These are phyloP conservation scores for Eupeodes latifasciatus DNA, from an alignment of 2,888 invertebrate species.

Conservation along the genomic window DNA sequence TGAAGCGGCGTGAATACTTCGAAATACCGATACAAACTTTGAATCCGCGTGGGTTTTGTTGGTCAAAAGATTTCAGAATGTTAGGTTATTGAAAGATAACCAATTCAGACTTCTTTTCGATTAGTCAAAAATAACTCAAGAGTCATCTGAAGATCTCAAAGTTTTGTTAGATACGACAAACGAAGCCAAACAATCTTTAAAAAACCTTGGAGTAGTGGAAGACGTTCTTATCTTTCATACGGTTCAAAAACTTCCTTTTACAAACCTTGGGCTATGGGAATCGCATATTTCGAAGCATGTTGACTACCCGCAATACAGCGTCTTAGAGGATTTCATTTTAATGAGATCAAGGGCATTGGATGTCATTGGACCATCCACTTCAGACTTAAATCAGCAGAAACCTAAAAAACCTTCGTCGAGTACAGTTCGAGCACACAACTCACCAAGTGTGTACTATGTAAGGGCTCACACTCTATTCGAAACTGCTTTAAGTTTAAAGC, in stretches of 20 bases:
- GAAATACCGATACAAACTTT: conserved; percentile 42
- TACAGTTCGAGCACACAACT: conserved; percentile 25
- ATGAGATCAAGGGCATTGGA: no score
- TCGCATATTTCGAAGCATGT: conserved; percentile 28
- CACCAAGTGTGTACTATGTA: conserved; percentile 5
- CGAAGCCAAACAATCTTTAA: conserved; percentile 25
- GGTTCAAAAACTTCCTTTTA: conserved; percentile 20
- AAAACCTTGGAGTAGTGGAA: conserved; percentile 41
- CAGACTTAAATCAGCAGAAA: no score
- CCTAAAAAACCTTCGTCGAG: conserved; percentile 1
- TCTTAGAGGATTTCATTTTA: conserved; percentile 26
- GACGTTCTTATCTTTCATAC: no score
- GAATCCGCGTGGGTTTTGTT: conserved; percentile 37
- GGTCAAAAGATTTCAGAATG: conserved; percentile 38
- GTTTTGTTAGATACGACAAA: conserved; percentile 13
- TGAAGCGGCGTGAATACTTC: not conserved
- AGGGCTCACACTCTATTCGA: not conserved
- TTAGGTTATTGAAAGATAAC: conserved; percentile 21
- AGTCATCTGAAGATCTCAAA: conserved; percentile 17
- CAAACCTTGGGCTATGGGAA: conserved; percentile 38
- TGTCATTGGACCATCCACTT: no score
- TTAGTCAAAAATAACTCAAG: not conserved
- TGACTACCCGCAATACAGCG: conserved; percentile 36
- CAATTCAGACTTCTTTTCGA: not conserved
- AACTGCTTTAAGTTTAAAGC: not conserved